Conservation (phyloP, 2,888 invertebrate species). For the Philopedon plagiatum region DNA sequence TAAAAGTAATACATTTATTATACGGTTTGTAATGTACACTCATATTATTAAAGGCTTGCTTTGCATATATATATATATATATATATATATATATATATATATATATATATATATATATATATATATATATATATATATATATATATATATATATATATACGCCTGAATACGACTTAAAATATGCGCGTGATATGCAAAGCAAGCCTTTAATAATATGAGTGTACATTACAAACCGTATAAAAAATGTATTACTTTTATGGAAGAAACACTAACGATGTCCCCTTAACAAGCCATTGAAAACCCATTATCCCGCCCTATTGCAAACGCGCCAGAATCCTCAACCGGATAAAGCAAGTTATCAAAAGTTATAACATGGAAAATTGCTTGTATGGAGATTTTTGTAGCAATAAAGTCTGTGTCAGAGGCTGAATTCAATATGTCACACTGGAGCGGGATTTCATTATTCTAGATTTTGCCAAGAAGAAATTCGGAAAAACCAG, state of each 20-base stretch:
- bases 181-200: too few species aligned
- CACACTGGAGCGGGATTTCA: conserved; percentile 43
- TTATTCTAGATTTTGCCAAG: conserved; percentile 21
- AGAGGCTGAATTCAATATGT: conserved; percentile 45
- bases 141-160: too few species aligned
- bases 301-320: conserved; percentile 10
- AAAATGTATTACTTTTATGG: background rate
- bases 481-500: conserved; percentile 2
- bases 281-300: background rate
- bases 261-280: background rate
- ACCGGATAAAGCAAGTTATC: conserved; percentile 21
- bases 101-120: too few species aligned
- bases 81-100: too few species aligned
- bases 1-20: background rate
- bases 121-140: too few species aligned
- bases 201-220: too few species aligned
- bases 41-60: too few species aligned
- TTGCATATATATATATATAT: too few species aligned
- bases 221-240: too few species aligned
- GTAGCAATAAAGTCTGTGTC: conserved; percentile 40
- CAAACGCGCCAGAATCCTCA: background rate
- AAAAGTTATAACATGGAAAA: conserved; percentile 43
- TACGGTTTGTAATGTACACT: too few species aligned
- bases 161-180: too few species aligned
- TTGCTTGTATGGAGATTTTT: conserved; percentile 46